Base-by-base conservation (phyloP, 1,140 invertebrate species). In the Hycleus cichorii region DNA sequence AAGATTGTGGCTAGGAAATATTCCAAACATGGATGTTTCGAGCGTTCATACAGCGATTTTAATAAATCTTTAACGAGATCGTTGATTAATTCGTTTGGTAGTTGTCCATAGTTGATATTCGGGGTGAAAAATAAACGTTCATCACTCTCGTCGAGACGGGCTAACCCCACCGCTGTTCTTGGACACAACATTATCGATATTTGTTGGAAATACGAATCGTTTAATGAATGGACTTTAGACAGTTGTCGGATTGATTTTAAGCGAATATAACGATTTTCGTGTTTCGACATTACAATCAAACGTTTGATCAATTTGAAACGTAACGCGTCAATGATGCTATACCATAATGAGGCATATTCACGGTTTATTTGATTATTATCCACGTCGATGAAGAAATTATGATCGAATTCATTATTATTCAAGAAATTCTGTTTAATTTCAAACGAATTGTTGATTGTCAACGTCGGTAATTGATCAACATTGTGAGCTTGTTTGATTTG, bases 1-100 rank as follows among this genome's bases (percentile, higher is more conserved):
- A 87, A 87, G 54, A 80, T 80, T 72, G 81, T 85, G 1, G 75
- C 77, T 18, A 87, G 69, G 68, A 86, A 87, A 62, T 84, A 79
- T 42, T 77, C 71, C 48, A 88, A 77, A 74, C 85, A 88, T 26
- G 75, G 74, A 75, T 87, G 84, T 40, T 75, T 74, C 44, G 78
- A 77, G 39, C 76, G 68, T 57, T 72, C 70, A 64, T 82, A 78
- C 32, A 85, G 66, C 51, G 75, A 66, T 42, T 76, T 62, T 26
- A 87, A 70, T 50, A 86, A 72, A 46, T 80, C 74, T 64, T 78
- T 77, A 40, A 86, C 68, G 50, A 77, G 76, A 57, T 80, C 78
- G 49, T 78, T 77, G 42, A 82, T 69, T 5, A 32, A 5, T 5
- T 32, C 4, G 4, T 32, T 32, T 32, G 32, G 32, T 32, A 32